Evolutionary conservation across 2,113 vertebrate genomes (phyloP), one percentile per base, ranked within the genome.

Genomic region (Halcyon senegalensis): DNA sequence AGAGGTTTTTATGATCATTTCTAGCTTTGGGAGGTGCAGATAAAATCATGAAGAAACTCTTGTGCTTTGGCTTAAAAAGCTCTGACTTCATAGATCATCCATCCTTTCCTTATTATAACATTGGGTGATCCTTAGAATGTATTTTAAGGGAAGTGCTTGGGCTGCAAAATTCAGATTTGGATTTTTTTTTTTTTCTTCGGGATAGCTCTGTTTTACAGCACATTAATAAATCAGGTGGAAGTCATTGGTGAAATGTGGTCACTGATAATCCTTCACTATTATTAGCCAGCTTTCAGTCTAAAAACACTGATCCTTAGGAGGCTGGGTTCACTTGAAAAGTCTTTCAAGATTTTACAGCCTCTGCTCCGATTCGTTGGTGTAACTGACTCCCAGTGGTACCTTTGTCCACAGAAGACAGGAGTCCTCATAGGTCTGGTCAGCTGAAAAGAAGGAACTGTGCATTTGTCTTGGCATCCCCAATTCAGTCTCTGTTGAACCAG

Each of bases 121-220:
- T 10, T 59, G 53, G 23, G 5, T 2, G 3, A 73, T 77, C n/a
- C 37, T 77, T 63, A 43, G 67, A 75, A 84, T 72, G 58, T 67
- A 18, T 90, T 90, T 80, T 58, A 90, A 58, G 72, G 64, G n/a
- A 72, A 77, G 31, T 72, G 37, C 53, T 90, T 81, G 74, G 73
- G 58, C 83, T 84, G 92, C 78, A 87, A 76, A 92, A 90, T 89
- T 80, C 77, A 43, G 41, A 84, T 92, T 79, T 87, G 73, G 66
- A 15, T 46, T 46, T 35, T 35, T 35, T 35, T 87, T 90, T 92
- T 90, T 53, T 68, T 41, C 53, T 2, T 24, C 63, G 24, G 23
- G 35, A 76, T 90, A 84, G 51, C 41, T 74, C 35, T 76, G 51
- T 53, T 87, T 92, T 68, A 73, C 59, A 81, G 86, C 69, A 81